Evolutionary conservation across 37 sponge, comb jelly and placozoan genomes (phyloP).

Genomic region (Corticium candelabrum): DNA sequence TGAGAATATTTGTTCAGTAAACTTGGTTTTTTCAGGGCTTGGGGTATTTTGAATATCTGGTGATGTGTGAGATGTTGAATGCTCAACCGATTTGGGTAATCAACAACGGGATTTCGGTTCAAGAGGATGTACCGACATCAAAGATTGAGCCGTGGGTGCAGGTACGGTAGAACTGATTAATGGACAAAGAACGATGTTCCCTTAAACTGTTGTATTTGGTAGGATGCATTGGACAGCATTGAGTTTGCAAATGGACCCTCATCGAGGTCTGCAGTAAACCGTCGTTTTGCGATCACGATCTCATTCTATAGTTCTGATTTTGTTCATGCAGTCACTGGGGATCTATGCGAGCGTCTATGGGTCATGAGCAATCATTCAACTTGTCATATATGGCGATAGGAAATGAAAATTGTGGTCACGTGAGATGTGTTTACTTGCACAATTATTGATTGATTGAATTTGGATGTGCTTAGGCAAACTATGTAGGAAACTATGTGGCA

Average conservation of each 20-base stretch:
- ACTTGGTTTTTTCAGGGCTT: not conserved
- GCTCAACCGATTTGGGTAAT: conserved; percentile 8
- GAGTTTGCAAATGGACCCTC: conserved; percentile 11
- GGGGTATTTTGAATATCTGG: conserved; percentile 5
- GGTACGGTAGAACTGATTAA: not conserved
- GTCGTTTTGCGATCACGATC: too few species aligned
- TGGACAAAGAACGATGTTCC: too few species aligned
- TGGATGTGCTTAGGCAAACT: not conserved
- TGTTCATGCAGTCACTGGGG: conserved; percentile 5
- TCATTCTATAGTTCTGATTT: not conserved
- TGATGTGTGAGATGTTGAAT: not conserved
- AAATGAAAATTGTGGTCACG: conserved; percentile 3
- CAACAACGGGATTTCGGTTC: conserved; percentile 1
- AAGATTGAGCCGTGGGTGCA: conserved; percentile 10
- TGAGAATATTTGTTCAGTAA: not conserved
- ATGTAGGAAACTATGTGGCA: not conserved
- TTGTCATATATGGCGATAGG: not conserved
- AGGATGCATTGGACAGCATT: conserved; percentile 5
- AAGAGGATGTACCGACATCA: not conserved
- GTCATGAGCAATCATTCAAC: not conserved
- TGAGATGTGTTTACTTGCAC: too few species aligned
- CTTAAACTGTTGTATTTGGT: not conserved
- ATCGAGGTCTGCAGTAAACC: conserved; percentile 5
- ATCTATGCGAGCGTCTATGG: conserved; percentile 1
- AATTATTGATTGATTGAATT: too few species aligned